Base-by-base conservation (phyloP, 2,888 invertebrate species). In the Phortica okadai region DNA sequence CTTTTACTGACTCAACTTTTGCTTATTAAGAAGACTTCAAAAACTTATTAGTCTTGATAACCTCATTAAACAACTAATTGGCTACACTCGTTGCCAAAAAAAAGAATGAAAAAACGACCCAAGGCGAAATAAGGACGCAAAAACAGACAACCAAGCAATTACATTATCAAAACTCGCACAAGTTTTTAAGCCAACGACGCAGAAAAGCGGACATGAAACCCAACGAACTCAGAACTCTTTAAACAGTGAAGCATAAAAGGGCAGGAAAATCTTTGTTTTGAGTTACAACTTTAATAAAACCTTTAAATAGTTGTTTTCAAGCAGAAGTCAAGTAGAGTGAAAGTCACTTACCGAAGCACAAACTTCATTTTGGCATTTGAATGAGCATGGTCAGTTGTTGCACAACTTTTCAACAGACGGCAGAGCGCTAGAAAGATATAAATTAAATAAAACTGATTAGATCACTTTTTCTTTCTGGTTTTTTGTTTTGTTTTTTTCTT, bases 61-160 rank as follows among this genome's bases (percentile, higher is more conserved):
- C 44, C 69, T 69, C 44, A 69, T 69, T 69, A 16, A 44, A 69
- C 44, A 10, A 69, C 45, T 69, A 69, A 69, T 69, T 69, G 69
- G 50, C 44, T 62, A 62, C 62, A 25, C 62, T 25, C 21, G 25
- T 25, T 11, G 25, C 67, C 42, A 45, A 42, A 14, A 33, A 25
- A 56, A 44, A 3, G 8, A 25, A 73, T 7, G 64, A 66, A 58
- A 14, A 74, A 77, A 70, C 77, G 80, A 80, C 77, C 79, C 81
- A 74, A 77, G 54, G 56, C 42, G n/a, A 42, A 44, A 73, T n/a
- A 14, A 10, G 14, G 16, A 73, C 16, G n/a, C 6, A 16, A 10
- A 66, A 66, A 66, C 66, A 42, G 14, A 69, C 44, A 42, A 67
- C n/a, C 5, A 25, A 21, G 21, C 10, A 62, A 11, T 50, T 50